Percentiles rank a stretch among this genome's conserved stretches.
These are phyloP conservation scores for Sarcophaga rosellei DNA, from an alignment of 2,888 invertebrate species.

Conservation along the genomic window DNA sequence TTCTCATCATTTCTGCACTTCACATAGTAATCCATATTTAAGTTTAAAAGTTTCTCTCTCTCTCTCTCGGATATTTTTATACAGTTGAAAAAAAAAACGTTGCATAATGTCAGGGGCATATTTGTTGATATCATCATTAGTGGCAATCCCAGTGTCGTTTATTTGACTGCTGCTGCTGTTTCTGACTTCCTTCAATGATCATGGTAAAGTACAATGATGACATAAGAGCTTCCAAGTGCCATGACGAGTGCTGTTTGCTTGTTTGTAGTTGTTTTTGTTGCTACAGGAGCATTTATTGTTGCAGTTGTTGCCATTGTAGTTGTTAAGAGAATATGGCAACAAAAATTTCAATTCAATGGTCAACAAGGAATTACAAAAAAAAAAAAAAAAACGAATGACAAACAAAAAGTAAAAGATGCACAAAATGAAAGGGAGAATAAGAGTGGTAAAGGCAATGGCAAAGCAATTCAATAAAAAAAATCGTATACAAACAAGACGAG, in stretches of 20 bases:
- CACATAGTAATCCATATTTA: background rate
- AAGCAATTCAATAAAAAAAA: background rate
- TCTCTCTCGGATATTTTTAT: background rate
- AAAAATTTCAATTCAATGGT: constrained; percentile 68
- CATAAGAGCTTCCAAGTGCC: constrained; percentile 65
- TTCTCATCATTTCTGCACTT: background rate
- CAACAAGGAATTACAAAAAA: constrained; percentile 47
- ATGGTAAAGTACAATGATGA: constrained; percentile 40
- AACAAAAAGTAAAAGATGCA: background rate
- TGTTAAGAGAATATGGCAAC: constrained; percentile 61
- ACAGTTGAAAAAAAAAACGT: constrained; percentile 5
- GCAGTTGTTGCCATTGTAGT: background rate
- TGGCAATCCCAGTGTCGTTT: constrained; percentile 48
- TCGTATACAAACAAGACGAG: background rate
- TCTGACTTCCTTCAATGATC: constrained; percentile 32
- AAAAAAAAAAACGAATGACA: constrained; percentile 3
- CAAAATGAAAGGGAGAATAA: background rate
- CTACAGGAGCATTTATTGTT: background rate
- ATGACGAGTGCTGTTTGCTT: constrained; percentile 53
- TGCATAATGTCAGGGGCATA: constrained; percentile 71
- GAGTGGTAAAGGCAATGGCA: background rate
- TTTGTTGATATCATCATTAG: constrained; percentile 70
- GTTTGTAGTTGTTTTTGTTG: background rate
- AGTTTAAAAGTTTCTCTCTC: background rate
- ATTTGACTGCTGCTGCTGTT: constrained; percentile 31